Percentiles rank a stretch among this genome's conserved stretches.
Conservation (phyloP, 2,113 vertebrate genomes). For the Lota lota region DNA sequence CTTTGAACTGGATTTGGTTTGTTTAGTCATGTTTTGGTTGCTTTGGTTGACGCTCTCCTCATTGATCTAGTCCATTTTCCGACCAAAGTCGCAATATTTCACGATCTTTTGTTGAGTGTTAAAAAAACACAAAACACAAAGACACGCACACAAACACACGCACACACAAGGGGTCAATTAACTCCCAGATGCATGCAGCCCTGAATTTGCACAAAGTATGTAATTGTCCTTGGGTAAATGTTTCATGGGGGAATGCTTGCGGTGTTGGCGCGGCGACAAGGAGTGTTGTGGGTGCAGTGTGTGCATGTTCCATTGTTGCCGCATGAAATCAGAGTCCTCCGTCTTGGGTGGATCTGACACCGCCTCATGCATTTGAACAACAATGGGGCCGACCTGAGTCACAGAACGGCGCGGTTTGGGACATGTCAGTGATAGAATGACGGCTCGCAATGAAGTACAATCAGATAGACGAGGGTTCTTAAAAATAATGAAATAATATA, state of each 20-base stretch:
- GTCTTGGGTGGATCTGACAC: constrained; percentile 47
- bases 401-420: constrained; percentile 37
- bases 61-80: neutral
- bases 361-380: constrained; percentile 37
- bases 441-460: no score
- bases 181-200: constrained; percentile 44
- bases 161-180: constrained; percentile 35
- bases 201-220: constrained; percentile 57
- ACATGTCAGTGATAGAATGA: neutral
- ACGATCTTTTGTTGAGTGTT: no score
- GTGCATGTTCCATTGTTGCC: constrained; percentile 62
- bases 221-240: constrained; percentile 58
- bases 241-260: constrained; percentile 39
- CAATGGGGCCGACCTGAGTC: neutral
- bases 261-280: constrained; percentile 36
- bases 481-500: no score
- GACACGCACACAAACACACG: no score
- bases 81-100: neutral
- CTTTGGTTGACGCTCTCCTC: neutral
- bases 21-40: neutral
- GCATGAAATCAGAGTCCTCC: constrained; percentile 54
- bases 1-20: neutral
- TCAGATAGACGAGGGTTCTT: no score
- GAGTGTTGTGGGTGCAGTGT: constrained; percentile 40
- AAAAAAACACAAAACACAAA: constrained; percentile 18